phyloP scores from a whole-genome alignment of 2,888 invertebrate genomes.

The Andricus curvator region DNA sequence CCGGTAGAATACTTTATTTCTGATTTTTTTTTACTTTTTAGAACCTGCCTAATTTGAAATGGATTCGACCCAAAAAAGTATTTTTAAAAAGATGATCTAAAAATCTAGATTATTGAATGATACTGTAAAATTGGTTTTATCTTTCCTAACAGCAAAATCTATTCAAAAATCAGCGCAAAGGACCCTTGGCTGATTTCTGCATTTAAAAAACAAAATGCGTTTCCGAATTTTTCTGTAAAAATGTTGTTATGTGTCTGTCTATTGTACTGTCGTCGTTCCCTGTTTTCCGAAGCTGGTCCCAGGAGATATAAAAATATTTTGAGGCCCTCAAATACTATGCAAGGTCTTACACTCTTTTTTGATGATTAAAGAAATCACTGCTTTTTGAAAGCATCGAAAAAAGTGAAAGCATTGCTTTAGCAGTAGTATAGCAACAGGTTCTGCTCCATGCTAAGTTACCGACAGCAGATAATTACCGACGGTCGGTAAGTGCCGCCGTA shows the following conservation, averaged over 20 bases:
- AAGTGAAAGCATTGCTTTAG: neutral
- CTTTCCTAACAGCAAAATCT: neutral
- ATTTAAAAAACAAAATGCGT: constrained; percentile 2
- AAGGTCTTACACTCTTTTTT: constrained; percentile 27
- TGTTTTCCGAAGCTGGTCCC: constrained; percentile 55
- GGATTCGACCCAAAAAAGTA: neutral
- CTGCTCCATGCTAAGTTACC: too few species aligned
- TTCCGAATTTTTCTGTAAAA: constrained; percentile 49
- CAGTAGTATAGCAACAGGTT: too few species aligned
- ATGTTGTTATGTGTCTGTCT: constrained; percentile 71
- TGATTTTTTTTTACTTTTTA: too few species aligned
- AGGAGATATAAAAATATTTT: constrained; percentile 24
- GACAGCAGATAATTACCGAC: too few species aligned
- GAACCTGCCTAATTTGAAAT: too few species aligned
- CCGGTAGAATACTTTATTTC: too few species aligned
- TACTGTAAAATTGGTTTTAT: neutral
- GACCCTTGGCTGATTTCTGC: neutral
- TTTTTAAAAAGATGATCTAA: neutral
- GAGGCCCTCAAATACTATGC: neutral
- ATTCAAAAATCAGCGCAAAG: neutral
- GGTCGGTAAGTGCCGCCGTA: too few species aligned
- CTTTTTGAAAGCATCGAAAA: neutral
- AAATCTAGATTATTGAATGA: neutral
- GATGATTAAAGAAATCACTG: neutral
- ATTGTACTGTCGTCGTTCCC: constrained; percentile 56